These are phyloP conservation scores for Rhagophthalmus giganteus DNA, from an alignment of 2,888 invertebrate species.

Conservation along the genomic window DNA sequence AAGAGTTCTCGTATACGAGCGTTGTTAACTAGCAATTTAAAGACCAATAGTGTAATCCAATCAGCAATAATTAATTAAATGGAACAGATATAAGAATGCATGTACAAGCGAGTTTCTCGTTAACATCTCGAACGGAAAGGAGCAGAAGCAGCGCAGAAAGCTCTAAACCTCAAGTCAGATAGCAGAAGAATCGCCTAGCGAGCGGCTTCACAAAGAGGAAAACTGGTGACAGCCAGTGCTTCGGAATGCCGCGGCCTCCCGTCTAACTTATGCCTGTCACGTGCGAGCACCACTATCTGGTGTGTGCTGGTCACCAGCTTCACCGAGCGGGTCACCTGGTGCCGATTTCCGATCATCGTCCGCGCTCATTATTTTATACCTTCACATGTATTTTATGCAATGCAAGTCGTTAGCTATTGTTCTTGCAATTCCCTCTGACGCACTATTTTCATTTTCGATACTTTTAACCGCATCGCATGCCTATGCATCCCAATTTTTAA, in stretches of 20 bases:
- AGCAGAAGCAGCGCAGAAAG: slow-evolving; percentile 31
- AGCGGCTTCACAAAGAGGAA: slow-evolving; percentile 46
- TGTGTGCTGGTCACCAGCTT: slow-evolving; percentile 41
- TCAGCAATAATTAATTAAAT: slow-evolving; percentile 44
- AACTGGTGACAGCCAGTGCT: slow-evolving; percentile 47
- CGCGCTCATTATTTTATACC: slow-evolving; percentile 7
- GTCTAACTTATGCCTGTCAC: slow-evolving; percentile 54
- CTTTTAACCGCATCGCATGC: slow-evolving; percentile 8
- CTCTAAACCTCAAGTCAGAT: slow-evolving; percentile 32
- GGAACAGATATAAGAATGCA: slow-evolving; percentile 34
- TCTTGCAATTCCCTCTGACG: slow-evolving; percentile 7
- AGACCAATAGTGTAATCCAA: slow-evolving; percentile 42
- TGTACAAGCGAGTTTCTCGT: slow-evolving; percentile 32
- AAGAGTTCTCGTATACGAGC: slow-evolving; percentile 20
- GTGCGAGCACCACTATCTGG: slow-evolving; percentile 48
- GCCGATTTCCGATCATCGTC: slow-evolving; percentile 24
- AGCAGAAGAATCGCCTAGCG: slow-evolving; percentile 31
- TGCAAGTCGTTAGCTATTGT: slow-evolving; percentile 12
- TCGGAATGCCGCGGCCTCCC: slow-evolving; percentile 49
- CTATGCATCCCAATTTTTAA: not conserved
- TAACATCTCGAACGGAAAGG: slow-evolving; percentile 32
- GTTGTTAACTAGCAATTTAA: slow-evolving; percentile 41
- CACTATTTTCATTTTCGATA: slow-evolving; percentile 14
- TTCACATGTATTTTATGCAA: slow-evolving; percentile 9
- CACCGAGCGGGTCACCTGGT: slow-evolving; percentile 39